These are phyloP conservation scores for Aspidoscelis tigris DNA, from an alignment of 2,113 vertebrate genomes.

Conservation along the genomic window DNA sequence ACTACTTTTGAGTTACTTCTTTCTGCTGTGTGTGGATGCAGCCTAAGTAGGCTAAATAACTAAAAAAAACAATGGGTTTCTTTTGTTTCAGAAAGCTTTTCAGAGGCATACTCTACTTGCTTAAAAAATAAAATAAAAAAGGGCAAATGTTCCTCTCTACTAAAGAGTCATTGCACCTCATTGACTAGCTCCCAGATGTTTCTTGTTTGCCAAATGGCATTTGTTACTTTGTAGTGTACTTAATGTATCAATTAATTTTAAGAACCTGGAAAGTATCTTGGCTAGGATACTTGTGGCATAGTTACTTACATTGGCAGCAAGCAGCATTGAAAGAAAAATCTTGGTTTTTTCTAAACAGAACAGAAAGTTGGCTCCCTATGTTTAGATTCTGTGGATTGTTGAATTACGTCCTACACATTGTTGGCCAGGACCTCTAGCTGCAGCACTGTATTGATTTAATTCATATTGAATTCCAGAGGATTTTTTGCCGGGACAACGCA, in stretches of 20 bases:
- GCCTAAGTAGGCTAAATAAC: too few species aligned
- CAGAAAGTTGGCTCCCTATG: background rate
- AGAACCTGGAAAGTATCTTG: background rate
- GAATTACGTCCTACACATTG: background rate
- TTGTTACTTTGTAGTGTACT: background rate
- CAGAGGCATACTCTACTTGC: background rate
- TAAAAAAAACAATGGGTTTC: too few species aligned
- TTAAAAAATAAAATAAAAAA: background rate
- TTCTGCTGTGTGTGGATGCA: too few species aligned
- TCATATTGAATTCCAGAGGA: constrained; percentile 18
- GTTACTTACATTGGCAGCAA: background rate
- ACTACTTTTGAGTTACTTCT: too few species aligned
- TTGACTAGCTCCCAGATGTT: background rate
- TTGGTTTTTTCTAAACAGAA: background rate
- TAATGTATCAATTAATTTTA: background rate
- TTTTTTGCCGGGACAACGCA: background rate
- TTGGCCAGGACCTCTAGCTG: constrained; percentile 11
- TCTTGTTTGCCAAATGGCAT: background rate
- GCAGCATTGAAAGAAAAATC: constrained; percentile 14
- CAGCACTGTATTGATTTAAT: constrained; percentile 14
- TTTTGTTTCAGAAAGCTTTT: background rate
- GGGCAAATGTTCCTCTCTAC: background rate
- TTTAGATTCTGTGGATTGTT: background rate
- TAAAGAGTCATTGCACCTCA: background rate
- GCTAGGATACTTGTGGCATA: background rate